These are phyloP conservation scores for Rhineura floridana DNA, from an alignment of 2,113 vertebrate species.

Conservation along the genomic window DNA sequence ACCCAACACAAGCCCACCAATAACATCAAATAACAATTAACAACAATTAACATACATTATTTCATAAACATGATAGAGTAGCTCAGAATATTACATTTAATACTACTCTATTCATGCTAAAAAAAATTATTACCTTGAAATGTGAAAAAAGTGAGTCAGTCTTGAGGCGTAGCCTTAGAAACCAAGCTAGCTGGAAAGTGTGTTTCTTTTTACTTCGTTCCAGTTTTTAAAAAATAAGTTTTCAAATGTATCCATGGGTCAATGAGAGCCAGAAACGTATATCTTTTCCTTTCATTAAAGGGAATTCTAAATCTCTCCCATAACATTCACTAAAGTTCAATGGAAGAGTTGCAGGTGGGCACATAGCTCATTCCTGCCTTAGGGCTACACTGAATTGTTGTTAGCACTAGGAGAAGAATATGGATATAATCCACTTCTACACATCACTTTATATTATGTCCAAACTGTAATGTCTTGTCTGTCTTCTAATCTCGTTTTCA, in stretches of 20 bases:
- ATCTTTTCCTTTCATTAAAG: background rate
- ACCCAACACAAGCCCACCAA: no score
- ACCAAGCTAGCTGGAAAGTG: background rate
- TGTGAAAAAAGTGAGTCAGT: no score
- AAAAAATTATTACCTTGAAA: background rate
- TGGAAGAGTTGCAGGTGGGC: background rate
- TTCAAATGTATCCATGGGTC: background rate
- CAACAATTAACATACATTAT: no score
- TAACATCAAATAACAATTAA: no score
- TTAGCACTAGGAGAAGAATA: background rate
- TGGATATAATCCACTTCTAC: background rate
- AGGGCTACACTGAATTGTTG: accelerated
- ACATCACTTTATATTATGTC: background rate
- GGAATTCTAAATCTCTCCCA: background rate
- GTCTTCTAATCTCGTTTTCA: conserved; percentile 16
- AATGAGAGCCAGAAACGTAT: background rate
- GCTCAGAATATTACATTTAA: background rate
- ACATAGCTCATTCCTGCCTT: background rate
- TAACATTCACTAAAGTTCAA: background rate
- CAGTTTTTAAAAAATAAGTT: background rate
- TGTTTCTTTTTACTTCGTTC: background rate
- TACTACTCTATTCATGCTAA: background rate
- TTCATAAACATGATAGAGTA: background rate
- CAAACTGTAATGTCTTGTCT: conserved; percentile 21
- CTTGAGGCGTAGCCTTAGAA: background rate